Evolutionary conservation across 1,140 invertebrate genomes (phyloP).

Genomic region (Limonius californicus): DNA sequence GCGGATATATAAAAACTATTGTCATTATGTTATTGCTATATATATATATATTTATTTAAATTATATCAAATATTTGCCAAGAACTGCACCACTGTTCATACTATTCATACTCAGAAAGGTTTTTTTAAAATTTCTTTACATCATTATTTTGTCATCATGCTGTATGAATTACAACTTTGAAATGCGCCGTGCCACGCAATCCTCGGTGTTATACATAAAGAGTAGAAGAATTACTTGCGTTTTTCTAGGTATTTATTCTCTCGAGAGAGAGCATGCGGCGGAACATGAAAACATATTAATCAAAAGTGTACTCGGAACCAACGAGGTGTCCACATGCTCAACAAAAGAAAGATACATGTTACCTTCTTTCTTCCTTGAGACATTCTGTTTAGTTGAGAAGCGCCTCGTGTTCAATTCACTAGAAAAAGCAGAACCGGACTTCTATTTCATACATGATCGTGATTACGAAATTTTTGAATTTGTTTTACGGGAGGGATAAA

Average conservation of each 20-base stretch:
- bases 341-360: conserved; percentile 37
- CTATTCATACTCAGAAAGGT: too few relatives aligned
- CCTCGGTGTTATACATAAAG: background rate
- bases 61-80: too few relatives aligned
- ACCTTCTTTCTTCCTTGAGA: conserved; percentile 22
- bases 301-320: conserved; percentile 26
- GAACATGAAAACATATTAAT: conserved; percentile 36
- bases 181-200: background rate
- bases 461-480: too few relatives aligned
- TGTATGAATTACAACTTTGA: background rate
- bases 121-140: too few relatives aligned
- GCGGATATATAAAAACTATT: too few relatives aligned
- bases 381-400: background rate
- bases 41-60: too few relatives aligned
- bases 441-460: too few relatives aligned
- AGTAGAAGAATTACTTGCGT: background rate
- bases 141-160: background rate
- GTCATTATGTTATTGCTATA: too few relatives aligned
- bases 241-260: background rate
- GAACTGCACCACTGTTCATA: too few relatives aligned
- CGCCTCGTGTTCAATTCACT: background rate
- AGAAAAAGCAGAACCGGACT: background rate
- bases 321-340: conserved; percentile 29
- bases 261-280: conserved; percentile 17
- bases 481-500: too few relatives aligned